Percentiles rank a stretch among this genome's conserved stretches.
These are phyloP conservation scores for Aphidoletes aphidimyza DNA, from an alignment of 2,888 invertebrate species.

Conservation along the genomic window DNA sequence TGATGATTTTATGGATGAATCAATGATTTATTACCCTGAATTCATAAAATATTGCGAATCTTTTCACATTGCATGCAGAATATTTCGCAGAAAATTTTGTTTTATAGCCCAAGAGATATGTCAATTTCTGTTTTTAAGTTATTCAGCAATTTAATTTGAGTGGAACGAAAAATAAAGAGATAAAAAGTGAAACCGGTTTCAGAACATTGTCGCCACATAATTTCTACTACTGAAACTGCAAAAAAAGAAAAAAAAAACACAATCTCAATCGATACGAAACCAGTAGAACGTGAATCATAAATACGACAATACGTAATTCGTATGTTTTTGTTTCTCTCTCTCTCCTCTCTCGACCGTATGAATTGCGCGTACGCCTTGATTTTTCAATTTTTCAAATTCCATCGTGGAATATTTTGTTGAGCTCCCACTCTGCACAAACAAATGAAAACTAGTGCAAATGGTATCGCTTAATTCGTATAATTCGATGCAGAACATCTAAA, in stretches of 20 bases:
- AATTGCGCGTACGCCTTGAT: background rate
- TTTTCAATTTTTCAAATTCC: too few species aligned
- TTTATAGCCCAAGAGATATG: too few species aligned
- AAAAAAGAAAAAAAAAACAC: too few species aligned
- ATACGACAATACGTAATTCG: slow-evolving; percentile 15
- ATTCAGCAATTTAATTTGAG: background rate
- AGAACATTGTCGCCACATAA: slow-evolving; percentile 52
- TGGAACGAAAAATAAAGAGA: background rate
- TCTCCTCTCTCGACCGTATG: background rate
- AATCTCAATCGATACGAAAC: slow-evolving; percentile 22
- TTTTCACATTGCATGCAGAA: background rate
- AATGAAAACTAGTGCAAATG: background rate
- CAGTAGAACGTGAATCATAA: slow-evolving; percentile 37
- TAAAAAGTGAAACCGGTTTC: slow-evolving; percentile 50
- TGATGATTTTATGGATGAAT: too few species aligned
- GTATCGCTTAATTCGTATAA: background rate
- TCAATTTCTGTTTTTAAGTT: slow-evolving; percentile 16
- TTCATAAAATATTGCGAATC: background rate
- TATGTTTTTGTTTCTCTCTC: background rate
- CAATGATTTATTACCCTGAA: background rate
- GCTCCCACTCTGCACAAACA: background rate
- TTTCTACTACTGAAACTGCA: slow-evolving; percentile 13
- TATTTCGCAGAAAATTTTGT: background rate
- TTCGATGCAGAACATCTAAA: background rate
- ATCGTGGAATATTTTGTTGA: background rate